Conservation (phyloP, 1,140 invertebrate species). For the Elymnias hypermnestra region DNA sequence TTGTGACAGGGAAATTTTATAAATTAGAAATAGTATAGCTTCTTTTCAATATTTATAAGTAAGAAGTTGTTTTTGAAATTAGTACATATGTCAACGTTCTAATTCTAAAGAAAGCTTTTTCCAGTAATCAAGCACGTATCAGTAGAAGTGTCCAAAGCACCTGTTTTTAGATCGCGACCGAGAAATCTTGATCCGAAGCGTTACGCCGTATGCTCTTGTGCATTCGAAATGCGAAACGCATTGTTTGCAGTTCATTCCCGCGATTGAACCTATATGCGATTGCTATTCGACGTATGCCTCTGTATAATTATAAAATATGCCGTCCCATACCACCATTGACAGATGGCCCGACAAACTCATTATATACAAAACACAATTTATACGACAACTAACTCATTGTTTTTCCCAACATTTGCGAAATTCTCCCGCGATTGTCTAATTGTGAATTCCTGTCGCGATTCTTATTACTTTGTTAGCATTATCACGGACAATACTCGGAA, state of each 20-base stretch:
- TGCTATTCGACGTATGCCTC: conserved; percentile 46
- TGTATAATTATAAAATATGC: conserved; percentile 64
- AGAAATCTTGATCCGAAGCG: conserved; percentile 48
- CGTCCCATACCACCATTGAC: conserved; percentile 45
- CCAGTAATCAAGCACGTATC: conserved; percentile 13
- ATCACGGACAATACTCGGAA: conserved; percentile 63
- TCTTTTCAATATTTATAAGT: too few relatives aligned
- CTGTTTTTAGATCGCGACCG: conserved; percentile 58
- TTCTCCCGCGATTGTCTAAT: conserved; percentile 48
- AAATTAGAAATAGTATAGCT: too few relatives aligned
- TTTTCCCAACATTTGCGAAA: conserved; percentile 62
- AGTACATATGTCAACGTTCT: too few relatives aligned
- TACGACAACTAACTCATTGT: conserved; percentile 61
- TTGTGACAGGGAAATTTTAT: too few relatives aligned
- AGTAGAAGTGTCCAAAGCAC: conserved; percentile 34
- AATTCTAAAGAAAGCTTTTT: conserved; percentile 3
- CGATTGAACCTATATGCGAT: conserved; percentile 40
- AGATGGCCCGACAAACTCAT: conserved; percentile 54
- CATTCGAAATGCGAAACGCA: conserved; percentile 48
- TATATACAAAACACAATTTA: conserved; percentile 49
- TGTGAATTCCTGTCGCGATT: conserved; percentile 51
- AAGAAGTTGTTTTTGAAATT: too few relatives aligned
- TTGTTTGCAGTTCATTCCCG: conserved; percentile 47
- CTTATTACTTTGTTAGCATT: conserved; percentile 63
- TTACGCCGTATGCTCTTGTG: conserved; percentile 19